phyloP scores from a whole-genome alignment of 1,140 invertebrate species.

The Drosophila nasuta region DNA sequence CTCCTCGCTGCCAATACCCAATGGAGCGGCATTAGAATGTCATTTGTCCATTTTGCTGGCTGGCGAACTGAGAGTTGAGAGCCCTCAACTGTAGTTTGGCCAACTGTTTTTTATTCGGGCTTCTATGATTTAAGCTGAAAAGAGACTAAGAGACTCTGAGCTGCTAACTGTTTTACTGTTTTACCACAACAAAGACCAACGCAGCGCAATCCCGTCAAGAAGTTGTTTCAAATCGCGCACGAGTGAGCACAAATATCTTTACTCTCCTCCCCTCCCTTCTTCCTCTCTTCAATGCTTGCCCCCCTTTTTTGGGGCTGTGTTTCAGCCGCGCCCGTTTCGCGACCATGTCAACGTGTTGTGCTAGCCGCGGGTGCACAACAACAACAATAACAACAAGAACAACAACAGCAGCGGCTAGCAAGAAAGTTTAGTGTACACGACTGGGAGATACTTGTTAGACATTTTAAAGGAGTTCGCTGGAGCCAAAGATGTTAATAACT shows the following conservation, averaged over 20 bases:
- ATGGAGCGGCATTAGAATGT: constrained; percentile 66
- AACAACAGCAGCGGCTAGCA: not conserved
- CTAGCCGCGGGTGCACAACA: constrained; percentile 55
- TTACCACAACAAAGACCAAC: constrained; percentile 73
- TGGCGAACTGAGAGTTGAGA: not conserved
- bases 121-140: constrained; percentile 52
- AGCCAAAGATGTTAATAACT: too few relatives aligned
- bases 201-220: constrained; percentile 71
- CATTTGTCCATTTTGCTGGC: constrained; percentile 44
- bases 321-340: constrained; percentile 49
- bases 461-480: too few relatives aligned
- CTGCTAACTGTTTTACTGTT: constrained; percentile 40
- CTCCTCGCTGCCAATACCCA: constrained; percentile 23
- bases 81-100: constrained; percentile 29
- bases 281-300: constrained; percentile 1
- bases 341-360: constrained; percentile 52
- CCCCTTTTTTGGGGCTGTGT: constrained; percentile 10
- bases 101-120: constrained; percentile 19
- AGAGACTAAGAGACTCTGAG: not conserved
- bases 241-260: constrained; percentile 66
- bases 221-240: constrained; percentile 73
- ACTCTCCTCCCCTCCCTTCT: not conserved
- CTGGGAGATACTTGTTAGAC: not conserved
- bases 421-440: not conserved
- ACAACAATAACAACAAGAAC: not conserved